A percentile compares a stretch with the other conserved stretches of the same genome.
Conservation (phyloP, 2,113 vertebrate species). For the Daphoenositta chrysoptera region DNA sequence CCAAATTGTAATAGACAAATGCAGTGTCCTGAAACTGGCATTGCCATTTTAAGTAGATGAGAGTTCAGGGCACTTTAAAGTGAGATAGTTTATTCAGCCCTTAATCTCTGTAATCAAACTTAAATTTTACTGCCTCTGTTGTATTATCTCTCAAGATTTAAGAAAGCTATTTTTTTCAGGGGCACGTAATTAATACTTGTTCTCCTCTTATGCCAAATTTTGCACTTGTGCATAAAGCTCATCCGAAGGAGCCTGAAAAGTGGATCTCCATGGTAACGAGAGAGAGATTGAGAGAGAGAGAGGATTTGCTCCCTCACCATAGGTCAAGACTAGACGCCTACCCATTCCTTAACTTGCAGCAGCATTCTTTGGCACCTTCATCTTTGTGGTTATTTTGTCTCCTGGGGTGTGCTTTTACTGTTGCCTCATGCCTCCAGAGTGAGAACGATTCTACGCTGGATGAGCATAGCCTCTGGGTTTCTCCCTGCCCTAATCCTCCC, state of each 20-base stretch:
- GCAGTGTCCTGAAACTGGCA: neutral
- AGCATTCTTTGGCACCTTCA: neutral
- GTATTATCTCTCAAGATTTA: neutral
- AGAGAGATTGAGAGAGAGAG: neutral
- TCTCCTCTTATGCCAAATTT: conserved; percentile 16
- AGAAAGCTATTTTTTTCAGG: neutral
- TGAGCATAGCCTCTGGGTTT: neutral
- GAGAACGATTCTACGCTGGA: fast-evolving
- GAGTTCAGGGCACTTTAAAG: neutral
- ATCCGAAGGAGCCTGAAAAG: conserved; percentile 27
- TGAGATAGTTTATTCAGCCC: neutral
- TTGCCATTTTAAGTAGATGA: neutral
- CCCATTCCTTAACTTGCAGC: conserved; percentile 8
- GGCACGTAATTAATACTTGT: neutral
- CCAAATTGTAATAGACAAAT: neutral
- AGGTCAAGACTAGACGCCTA: conserved; percentile 14
- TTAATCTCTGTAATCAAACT: neutral
- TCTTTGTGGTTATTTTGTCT: neutral
- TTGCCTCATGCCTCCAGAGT: neutral
- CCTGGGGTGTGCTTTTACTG: neutral
- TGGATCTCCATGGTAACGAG: conserved; percentile 36
- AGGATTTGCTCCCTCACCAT: neutral
- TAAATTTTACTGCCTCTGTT: neutral
- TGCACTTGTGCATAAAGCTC: neutral
- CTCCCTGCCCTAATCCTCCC: neutral